phyloP scores from a whole-genome alignment of 2,888 invertebrate species.

The Sphaerophoria taeniata region DNA sequence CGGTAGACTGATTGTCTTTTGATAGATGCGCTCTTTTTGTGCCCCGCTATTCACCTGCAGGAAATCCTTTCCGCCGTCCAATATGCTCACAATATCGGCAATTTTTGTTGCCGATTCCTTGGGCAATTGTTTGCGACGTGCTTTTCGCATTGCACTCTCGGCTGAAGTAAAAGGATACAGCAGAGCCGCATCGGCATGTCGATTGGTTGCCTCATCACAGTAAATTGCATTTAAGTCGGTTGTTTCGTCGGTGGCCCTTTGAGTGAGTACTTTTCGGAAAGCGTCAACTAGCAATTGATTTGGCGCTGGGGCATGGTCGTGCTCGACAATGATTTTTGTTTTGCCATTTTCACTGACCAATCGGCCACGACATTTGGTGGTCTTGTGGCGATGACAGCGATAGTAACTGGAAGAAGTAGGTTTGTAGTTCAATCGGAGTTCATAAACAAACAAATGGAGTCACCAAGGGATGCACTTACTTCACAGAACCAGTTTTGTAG shows the following conservation, averaged over 20 bases:
- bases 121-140: constrained; percentile 76
- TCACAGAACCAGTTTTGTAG: constrained; percentile 75
- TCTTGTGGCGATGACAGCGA: constrained; percentile 77
- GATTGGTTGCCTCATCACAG: constrained; percentile 77
- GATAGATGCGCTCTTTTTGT: constrained; percentile 76
- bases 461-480: constrained; percentile 55
- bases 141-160: constrained; percentile 78
- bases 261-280: constrained; percentile 76
- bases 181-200: constrained; percentile 77
- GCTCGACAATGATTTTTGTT: constrained; percentile 74
- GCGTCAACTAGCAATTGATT: constrained; percentile 76
- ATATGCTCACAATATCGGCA: constrained; percentile 74
- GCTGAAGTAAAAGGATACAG: constrained; percentile 77
- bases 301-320: constrained; percentile 76
- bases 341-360: constrained; percentile 75
- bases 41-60: constrained; percentile 76
- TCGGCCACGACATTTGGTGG: constrained; percentile 76
- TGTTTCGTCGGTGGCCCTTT: constrained; percentile 75
- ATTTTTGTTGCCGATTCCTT: constrained; percentile 73
- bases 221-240: constrained; percentile 76
- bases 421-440: not conserved
- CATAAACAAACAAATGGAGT: not conserved
- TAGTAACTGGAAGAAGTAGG: constrained; percentile 74
- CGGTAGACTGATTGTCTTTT: constrained; percentile 74
- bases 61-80: constrained; percentile 74